phyloP scores from a whole-genome alignment of 2,113 vertebrate genomes.

The Rhineura floridana region DNA sequence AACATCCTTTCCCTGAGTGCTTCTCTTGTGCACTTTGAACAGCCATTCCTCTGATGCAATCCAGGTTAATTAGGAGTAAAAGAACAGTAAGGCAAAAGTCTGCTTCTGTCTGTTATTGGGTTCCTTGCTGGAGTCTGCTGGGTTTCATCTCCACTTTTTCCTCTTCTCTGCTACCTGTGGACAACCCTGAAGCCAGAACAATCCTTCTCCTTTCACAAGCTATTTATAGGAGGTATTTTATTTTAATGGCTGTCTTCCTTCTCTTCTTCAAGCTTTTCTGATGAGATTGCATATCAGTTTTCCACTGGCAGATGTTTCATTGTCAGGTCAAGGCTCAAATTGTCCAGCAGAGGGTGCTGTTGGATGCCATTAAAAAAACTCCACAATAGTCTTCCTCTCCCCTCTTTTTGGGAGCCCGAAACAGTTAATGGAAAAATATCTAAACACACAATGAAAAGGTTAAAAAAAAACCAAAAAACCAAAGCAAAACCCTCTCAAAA shows the following conservation, averaged over 20 bases:
- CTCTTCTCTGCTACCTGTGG: accelerated
- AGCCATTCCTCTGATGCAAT: background rate
- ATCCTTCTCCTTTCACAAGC: background rate
- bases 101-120: background rate
- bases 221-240: constrained; percentile 9
- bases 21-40: no score
- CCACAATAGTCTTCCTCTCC: background rate
- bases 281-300: background rate
- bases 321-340: background rate
- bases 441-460: no score
- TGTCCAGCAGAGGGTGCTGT: constrained; percentile 23
- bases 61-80: background rate
- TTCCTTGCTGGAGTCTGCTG: background rate
- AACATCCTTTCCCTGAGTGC: background rate
- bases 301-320: background rate
- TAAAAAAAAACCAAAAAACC: no score
- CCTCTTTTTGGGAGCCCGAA: background rate
- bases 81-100: background rate
- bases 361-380: background rate
- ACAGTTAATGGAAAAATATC: no score
- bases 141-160: background rate
- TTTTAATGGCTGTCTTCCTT: background rate
- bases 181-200: background rate
- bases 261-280: background rate
- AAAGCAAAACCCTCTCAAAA: no score